A percentile compares a stretch with the other conserved stretches of the same genome.
Conservation (phyloP, 2,888 invertebrate species). For the Ophion ventricosus region DNA sequence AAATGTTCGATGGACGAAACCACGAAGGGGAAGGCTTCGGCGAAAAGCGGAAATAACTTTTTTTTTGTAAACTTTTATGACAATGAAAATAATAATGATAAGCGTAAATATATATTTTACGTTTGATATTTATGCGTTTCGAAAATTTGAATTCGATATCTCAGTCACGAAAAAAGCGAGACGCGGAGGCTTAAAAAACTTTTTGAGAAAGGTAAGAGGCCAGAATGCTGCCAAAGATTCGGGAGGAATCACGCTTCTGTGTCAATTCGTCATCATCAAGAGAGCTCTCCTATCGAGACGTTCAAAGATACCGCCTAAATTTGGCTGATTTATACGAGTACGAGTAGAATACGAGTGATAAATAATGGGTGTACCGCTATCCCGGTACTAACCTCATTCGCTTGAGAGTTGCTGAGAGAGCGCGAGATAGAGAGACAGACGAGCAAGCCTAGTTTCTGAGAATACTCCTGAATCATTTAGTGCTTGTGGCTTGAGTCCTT, state of each 20-base stretch:
- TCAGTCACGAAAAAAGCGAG: background rate
- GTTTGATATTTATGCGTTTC: background rate
- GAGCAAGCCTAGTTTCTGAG: background rate
- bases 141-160: background rate
- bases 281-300: background rate
- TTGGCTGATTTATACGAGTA: background rate
- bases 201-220: background rate
- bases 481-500: conserved; percentile 24
- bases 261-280: background rate
- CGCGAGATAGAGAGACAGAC: background rate
- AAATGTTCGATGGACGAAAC: conserved; percentile 24
- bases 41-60: background rate
- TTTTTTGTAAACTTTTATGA: background rate
- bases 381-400: background rate
- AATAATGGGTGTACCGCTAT: background rate
- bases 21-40: background rate
- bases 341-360: background rate
- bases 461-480: conserved; percentile 37
- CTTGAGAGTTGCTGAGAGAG: background rate
- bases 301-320: background rate
- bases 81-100: background rate
- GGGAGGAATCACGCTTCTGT: background rate
- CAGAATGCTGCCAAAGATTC: background rate
- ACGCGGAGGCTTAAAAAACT: background rate
- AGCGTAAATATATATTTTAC: background rate